Conservation (phyloP, 2,113 vertebrate genomes). For the Leucopsar rothschildi region DNA sequence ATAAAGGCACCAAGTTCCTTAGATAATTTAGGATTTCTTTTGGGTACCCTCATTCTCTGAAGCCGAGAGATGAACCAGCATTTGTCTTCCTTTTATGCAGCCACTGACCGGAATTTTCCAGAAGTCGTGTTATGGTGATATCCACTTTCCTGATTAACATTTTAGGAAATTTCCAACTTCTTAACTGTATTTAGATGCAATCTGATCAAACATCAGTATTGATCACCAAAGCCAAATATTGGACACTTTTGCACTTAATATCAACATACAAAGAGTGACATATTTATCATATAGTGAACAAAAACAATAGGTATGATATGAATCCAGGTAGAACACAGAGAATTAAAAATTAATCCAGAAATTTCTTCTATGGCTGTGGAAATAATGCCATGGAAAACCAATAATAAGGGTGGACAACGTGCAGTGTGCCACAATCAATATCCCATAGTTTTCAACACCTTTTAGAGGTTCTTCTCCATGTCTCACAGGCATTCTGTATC, state of each 20-base stretch:
- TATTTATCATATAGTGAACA: not conserved
- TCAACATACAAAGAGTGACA: not conserved
- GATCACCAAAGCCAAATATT: not conserved
- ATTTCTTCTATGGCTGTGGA: not conserved
- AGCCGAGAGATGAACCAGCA: not conserved
- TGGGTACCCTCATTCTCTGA: not conserved
- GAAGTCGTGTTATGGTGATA: not conserved
- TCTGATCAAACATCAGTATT: not conserved
- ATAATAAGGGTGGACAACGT: rapidly evolving
- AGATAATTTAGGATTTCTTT: not conserved
- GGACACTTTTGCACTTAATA: not conserved
- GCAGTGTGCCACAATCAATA: not conserved
- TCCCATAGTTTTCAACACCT: not conserved
- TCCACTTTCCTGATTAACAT: not conserved
- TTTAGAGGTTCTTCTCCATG: rapidly evolving
- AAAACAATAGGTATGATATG: not conserved
- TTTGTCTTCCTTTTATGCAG: not conserved
- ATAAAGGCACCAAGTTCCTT: not conserved
- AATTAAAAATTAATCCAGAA: not conserved
- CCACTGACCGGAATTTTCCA: not conserved
- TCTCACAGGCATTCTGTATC: not conserved
- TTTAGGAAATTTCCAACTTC: not conserved
- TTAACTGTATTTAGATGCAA: rapidly evolving
- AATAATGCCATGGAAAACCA: not conserved
- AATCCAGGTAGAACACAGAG: not conserved